Evolutionary conservation across 2,888 invertebrate species (phyloP), one percentile per base, ranked within the genome.

Genomic region (Ophioninae sp.): DNA sequence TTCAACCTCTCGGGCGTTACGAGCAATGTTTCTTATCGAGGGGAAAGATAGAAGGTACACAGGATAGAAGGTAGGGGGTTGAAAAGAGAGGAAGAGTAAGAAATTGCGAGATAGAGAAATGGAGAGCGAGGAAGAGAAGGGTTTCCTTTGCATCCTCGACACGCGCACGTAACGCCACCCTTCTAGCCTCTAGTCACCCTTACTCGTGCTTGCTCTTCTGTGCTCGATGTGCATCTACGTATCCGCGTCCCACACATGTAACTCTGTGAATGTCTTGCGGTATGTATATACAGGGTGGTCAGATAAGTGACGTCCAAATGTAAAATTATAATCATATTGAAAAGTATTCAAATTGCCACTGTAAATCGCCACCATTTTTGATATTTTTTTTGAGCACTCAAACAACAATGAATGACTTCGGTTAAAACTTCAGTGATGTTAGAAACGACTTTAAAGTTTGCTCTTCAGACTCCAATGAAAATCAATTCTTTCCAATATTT

Each of bases 121-220:
- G 74, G 39, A 79, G 44, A 67, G 79, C 65, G 79, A 39, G 50
- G 44, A 75, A 65, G 56, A 62, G 59, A 73, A 64, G 83, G 77
- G 80, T 79, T 81, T 75, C 74, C 57, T 73, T 72, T 75, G 79
- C 78, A 81, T 84, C 78, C 84, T 84, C 84, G 84, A 84, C 84
- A 84, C 84, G 81, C 81, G 78, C 84, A 67, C 20, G 75, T 75
- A 81, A 70, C 79, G 62, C 79, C 69, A 61, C 74, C 80, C 30
- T 39, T 65, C 80, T 68, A 56, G 37, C 64, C 69, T 72, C 41
- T 41, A 79, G 79, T 67, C 59, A 50, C 72, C 44, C 65, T 30
- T 41, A 59, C 72, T 30, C 81, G 30, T 75, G 67, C 37, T 65
- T 62, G 23, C 64, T 67, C 62, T 59, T 76, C 39, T 50, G 41